Conservation (phyloP, 2,888 invertebrate species). For the Drosophila aldrichi region DNA sequence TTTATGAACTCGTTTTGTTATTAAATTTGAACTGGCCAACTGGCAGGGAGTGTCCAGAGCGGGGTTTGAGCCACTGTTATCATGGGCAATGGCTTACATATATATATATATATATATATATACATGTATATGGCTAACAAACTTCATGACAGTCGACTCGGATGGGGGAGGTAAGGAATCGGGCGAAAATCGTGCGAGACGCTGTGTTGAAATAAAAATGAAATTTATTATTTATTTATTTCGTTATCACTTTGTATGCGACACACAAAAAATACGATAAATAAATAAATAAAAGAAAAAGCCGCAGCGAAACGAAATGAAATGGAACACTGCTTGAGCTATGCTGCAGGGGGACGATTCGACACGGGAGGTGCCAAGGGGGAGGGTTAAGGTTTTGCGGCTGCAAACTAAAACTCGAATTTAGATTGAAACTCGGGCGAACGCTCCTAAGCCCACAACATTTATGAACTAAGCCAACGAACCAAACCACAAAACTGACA, state of each 20-base stretch:
- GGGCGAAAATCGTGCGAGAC: slow-evolving; percentile 46
- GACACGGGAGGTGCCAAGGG: neutral
- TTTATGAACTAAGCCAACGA: slow-evolving; percentile 69
- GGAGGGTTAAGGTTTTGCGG: neutral
- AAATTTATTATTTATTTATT: slow-evolving; percentile 80
- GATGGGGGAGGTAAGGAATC: neutral
- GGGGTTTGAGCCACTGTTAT: slow-evolving; percentile 22
- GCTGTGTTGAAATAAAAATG: slow-evolving; percentile 70
- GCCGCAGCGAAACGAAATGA: slow-evolving; percentile 38
- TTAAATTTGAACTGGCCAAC: slow-evolving; percentile 55
- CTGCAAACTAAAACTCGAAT: slow-evolving; percentile 15
- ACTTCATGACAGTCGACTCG: slow-evolving; percentile 54
- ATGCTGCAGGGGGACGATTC: neutral
- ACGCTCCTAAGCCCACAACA: slow-evolving; percentile 52
- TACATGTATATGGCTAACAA: slow-evolving; percentile 65
- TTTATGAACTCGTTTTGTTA: slow-evolving; percentile 69
- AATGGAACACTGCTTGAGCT: slow-evolving; percentile 19
- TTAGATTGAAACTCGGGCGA: slow-evolving; percentile 35
- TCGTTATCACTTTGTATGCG: slow-evolving; percentile 78
- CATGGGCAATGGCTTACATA: slow-evolving; percentile 31
- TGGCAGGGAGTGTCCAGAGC: slow-evolving; percentile 11
- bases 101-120: slow-evolving; percentile 6
- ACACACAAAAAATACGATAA: slow-evolving; percentile 41
- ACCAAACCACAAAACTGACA: slow-evolving; percentile 67
- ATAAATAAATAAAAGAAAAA: slow-evolving; percentile 20